Percentiles rank a stretch among this genome's conserved stretches.
Evolutionary conservation across 2,113 vertebrate species (phyloP).

Genomic region (Proteles cristata): DNA sequence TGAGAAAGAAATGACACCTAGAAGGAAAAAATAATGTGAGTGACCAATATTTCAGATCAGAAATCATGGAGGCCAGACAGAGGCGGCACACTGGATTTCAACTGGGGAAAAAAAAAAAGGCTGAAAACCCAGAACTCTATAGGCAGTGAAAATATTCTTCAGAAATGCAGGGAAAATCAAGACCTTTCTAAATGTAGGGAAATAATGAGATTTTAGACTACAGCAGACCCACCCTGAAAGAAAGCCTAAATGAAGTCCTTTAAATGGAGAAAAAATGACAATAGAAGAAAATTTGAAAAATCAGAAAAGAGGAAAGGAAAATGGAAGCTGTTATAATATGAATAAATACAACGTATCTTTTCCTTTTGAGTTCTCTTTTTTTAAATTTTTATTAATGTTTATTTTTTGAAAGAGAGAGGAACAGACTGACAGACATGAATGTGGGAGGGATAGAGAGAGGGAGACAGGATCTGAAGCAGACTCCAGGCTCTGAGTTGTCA

Average conservation of each 20-base stretch:
- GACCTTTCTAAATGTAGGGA: not conserved
- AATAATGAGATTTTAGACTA: not conserved
- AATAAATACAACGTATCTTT: not conserved
- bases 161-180: not conserved
- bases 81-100: not conserved
- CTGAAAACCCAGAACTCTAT: not conserved
- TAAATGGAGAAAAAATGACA: not conserved
- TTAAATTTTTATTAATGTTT: too few relatives aligned
- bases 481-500: too few relatives aligned
- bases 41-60: not conserved
- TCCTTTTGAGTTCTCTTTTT: not conserved
- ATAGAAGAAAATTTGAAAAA: not conserved
- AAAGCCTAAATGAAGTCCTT: not conserved
- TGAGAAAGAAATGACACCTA: not conserved
- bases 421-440: too few relatives aligned
- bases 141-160: not conserved
- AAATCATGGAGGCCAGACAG: not conserved
- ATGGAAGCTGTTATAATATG: not conserved
- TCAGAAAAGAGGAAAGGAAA: not conserved
- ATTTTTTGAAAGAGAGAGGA: too few relatives aligned
- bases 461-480: too few relatives aligned
- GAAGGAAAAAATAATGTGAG: not conserved
- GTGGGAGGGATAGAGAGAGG: too few relatives aligned
- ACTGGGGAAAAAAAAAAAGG: not conserved
- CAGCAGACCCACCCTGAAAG: not conserved